A percentile compares a stretch with the other conserved stretches of the same genome.
Evolutionary conservation across 2,113 vertebrate species (phyloP).

Genomic region (Balaeniceps rex): DNA sequence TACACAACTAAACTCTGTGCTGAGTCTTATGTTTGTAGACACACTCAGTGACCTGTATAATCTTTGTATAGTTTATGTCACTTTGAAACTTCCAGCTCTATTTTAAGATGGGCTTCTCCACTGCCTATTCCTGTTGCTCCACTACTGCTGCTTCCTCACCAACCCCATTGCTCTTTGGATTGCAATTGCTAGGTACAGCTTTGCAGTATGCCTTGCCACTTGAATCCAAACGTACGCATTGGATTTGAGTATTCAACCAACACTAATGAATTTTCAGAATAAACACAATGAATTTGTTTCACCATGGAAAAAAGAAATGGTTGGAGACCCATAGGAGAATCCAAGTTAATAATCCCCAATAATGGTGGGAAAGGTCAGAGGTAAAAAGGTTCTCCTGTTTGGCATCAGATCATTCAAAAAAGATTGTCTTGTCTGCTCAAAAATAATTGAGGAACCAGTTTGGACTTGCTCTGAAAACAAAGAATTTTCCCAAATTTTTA

Average conservation of each 20-base stretch:
- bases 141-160: background rate
- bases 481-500: background rate
- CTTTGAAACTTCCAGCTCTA: background rate
- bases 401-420: background rate
- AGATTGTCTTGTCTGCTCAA: background rate
- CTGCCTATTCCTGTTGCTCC: background rate
- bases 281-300: background rate
- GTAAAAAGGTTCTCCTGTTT: background rate
- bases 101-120: constrained; percentile 5
- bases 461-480: background rate
- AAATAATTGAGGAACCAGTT: background rate
- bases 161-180: background rate
- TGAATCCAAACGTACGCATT: background rate
- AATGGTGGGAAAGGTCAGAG: background rate
- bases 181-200: background rate
- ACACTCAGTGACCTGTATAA: background rate
- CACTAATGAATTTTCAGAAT: background rate
- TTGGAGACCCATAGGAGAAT: background rate
- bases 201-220: background rate
- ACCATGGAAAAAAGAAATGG: background rate
- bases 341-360: background rate
- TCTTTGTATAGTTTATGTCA: background rate
- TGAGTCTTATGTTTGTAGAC: background rate
- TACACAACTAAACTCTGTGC: background rate
- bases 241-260: background rate